Base-by-base conservation (phyloP, 2,888 invertebrate genomes). In the Acanthosoma haemorrhoidale region DNA sequence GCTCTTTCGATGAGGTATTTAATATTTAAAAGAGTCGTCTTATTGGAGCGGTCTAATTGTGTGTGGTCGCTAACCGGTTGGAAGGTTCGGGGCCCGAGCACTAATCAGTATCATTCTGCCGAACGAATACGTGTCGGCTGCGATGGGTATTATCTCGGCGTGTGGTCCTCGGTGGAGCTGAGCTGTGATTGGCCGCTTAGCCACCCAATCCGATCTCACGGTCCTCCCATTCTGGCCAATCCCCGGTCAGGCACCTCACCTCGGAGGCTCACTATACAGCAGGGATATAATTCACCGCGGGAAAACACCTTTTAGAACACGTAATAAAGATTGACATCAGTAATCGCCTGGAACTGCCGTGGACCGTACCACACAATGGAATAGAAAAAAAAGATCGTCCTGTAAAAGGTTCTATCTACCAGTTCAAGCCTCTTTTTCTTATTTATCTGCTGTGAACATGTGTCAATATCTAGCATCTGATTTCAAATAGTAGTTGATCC, bases 21-120 rank as follows among this genome's bases (percentile, higher is more conserved):
- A 51, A 51, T 51, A 51, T 51, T 51, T 51, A 51, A 51, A 51
- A 51, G 51, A 51, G 51, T 51, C 51, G 51, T 51, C 29, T 51
- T 51, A 51, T 51, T 51, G 51, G n/a, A n/a, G n/a, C n/a, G n/a
- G 21, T 25, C 51, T 51, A 51, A 51, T 51, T 51, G 51, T 51
- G 51, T 51, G 51, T 51, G 51, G 51, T 51, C 51, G 51, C 25
- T 25, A 51, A 51, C 51, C 51, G 51, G 51, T 51, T 25, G 51
- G 51, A 51, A 25, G n/a, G 51, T n/a, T n/a, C n/a, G n/a, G n/a
- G n/a, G n/a, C n/a, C n/a, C n/a, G n/a, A n/a, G n/a, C n/a, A 51
- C 51, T 51, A 51, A 51, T 51, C 51, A 51, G 51, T 51, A 51
- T 51, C 51, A 51, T 51, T 51, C 51, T 21, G 21, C 25, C 51